phyloP scores from a whole-genome alignment of 2,797 vertebrate genomes.

The Myotis vivesi region DNA sequence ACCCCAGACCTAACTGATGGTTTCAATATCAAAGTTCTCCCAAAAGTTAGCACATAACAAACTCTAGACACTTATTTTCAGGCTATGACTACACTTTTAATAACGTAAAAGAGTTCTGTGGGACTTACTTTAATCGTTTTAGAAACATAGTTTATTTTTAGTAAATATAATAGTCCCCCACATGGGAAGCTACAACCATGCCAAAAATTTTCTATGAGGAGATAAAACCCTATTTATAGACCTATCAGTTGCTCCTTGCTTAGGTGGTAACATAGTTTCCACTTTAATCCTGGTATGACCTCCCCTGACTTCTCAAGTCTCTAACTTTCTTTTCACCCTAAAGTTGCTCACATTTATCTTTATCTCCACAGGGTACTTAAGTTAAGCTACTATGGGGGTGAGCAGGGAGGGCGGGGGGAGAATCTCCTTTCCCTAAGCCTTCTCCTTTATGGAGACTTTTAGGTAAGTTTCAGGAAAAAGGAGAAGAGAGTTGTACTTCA shows the following conservation, averaged over 20 bases:
- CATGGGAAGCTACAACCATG: constrained; percentile 68
- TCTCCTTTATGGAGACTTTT: not conserved
- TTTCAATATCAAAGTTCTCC: constrained; percentile 23
- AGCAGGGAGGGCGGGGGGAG: not conserved
- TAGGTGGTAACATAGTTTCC: constrained; percentile 76
- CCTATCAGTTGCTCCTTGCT: constrained; percentile 74
- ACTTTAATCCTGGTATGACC: constrained; percentile 73
- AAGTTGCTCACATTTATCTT: constrained; percentile 62
- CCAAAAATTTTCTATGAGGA: constrained; percentile 66
- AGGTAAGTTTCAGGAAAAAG: not conserved
- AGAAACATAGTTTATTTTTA: constrained; percentile 74
- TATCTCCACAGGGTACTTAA: constrained; percentile 49
- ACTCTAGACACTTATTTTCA: constrained; percentile 44
- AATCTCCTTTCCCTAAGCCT: not conserved
- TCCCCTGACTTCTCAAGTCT: constrained; percentile 65
- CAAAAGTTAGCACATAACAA: not conserved
- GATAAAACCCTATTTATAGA: constrained; percentile 80
- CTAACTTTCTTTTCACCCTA: constrained; percentile 48
- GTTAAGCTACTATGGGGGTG: not conserved
- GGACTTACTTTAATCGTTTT: constrained; percentile 58
- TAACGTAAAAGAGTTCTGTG: constrained; percentile 58
- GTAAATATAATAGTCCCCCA: constrained; percentile 70
- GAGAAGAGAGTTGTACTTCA: not conserved
- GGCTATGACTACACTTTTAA: constrained; percentile 45
- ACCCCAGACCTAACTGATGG: not conserved